A percentile compares a stretch with the other conserved stretches of the same genome.
These are phyloP conservation scores for Merops nubicus DNA, from an alignment of 2,113 vertebrate species.

Conservation along the genomic window DNA sequence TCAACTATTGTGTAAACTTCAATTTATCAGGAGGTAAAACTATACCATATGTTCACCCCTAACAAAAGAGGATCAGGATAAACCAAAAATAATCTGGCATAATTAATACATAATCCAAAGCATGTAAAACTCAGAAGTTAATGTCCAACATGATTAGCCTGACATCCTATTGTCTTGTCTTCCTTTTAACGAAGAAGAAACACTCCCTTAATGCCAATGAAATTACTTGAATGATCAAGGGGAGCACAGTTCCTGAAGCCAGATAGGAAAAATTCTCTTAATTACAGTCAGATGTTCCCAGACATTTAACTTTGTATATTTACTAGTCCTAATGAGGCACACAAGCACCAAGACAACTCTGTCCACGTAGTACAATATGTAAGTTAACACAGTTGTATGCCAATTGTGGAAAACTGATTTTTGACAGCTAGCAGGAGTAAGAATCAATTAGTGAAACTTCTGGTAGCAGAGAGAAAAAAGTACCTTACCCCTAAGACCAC, in stretches of 20 bases:
- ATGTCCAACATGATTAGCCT: not conserved
- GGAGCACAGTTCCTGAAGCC: not conserved
- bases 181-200: not conserved
- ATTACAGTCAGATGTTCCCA: not conserved
- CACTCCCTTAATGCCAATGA: not conserved
- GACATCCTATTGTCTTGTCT: not conserved
- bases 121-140: not conserved
- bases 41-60: not conserved
- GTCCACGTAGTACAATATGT: not conserved
- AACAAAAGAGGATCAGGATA: not conserved
- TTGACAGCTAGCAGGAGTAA: slow-evolving; percentile 21
- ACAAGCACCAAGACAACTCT: not conserved
- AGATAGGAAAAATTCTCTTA: not conserved
- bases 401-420: not conserved
- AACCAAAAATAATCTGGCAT: not conserved
- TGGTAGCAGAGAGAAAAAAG: not conserved
- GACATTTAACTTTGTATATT: not conserved
- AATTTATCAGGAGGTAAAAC: not conserved
- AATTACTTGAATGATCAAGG: not conserved
- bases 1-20: not conserved
- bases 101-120: not conserved
- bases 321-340: not conserved
- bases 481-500: slow-evolving; percentile 5
- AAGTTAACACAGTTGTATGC: not conserved
- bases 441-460: slow-evolving; percentile 44